A percentile compares a stretch with the other conserved stretches of the same genome.
These are phyloP conservation scores for Trachelus stipa DNA, from an alignment of 2,888 invertebrate species.

Conservation along the genomic window DNA sequence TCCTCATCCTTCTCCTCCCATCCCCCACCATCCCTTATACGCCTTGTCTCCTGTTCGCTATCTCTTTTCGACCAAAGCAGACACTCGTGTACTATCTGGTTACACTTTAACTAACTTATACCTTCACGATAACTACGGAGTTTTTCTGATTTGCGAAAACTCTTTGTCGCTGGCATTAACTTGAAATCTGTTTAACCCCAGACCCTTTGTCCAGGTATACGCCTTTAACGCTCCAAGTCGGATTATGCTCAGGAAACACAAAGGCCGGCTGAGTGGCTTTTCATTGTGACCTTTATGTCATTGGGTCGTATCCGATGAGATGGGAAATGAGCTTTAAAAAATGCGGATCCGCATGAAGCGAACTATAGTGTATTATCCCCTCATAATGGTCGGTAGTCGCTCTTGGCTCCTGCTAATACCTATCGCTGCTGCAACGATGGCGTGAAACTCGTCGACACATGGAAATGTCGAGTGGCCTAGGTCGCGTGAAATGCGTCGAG, in stretches of 20 bases:
- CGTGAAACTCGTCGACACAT: neutral
- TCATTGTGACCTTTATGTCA: constrained; percentile 19
- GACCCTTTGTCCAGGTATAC: constrained; percentile 3
- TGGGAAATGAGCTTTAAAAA: neutral
- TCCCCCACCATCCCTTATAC: constrained; percentile 6
- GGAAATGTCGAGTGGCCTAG: neutral
- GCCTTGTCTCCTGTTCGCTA: constrained; percentile 11
- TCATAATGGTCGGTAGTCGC: neutral
- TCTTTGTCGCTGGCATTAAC: constrained; percentile 15
- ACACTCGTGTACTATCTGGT: constrained; percentile 19
- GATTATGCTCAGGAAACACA: constrained; percentile 43
- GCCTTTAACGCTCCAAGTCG: constrained; percentile 42
- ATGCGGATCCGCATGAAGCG: neutral
- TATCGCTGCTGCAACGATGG: neutral
- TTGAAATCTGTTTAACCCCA: constrained; percentile 44
- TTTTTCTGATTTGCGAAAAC: neutral
- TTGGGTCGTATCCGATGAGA: neutral
- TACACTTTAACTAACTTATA: constrained; percentile 11
- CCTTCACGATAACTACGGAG: constrained; percentile 18
- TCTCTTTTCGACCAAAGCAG: constrained; percentile 20
- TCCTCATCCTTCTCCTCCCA: constrained; percentile 1
- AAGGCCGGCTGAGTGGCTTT: constrained; percentile 44
- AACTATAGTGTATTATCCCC: neutral
- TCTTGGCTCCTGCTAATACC: neutral
- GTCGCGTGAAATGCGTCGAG: neutral